Evolutionary conservation across 2,113 vertebrate genomes (phyloP).

Genomic region (Ammodytes marinus): DNA sequence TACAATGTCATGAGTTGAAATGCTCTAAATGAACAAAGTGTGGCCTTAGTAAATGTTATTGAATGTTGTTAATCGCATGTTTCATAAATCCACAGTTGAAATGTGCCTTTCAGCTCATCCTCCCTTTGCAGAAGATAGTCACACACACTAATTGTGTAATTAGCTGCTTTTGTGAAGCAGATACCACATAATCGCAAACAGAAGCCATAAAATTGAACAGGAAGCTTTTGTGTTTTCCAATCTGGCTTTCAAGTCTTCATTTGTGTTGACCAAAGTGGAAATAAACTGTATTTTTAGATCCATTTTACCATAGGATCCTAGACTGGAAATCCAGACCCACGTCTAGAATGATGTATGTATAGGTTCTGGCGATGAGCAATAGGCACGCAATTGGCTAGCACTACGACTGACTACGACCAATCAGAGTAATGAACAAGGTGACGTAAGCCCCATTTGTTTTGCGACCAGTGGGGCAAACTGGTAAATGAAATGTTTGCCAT

Average conservation of each 20-base stretch:
- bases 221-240: constrained; percentile 28
- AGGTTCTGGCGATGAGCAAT: no score
- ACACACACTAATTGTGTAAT: constrained; percentile 42
- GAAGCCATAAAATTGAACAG: constrained; percentile 15
- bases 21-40: constrained; percentile 7
- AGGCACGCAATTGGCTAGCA: no score
- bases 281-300: neutral
- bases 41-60: constrained; percentile 7
- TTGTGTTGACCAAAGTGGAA: constrained; percentile 13
- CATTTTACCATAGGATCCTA: neutral
- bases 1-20: neutral
- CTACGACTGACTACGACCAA: no score
- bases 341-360: no score
- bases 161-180: constrained; percentile 36
- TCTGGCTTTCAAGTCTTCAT: constrained; percentile 5
- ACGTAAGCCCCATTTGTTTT: no score
- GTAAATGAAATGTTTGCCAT: no score
- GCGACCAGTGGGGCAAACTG: no score
- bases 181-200: constrained; percentile 22
- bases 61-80: neutral
- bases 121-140: constrained; percentile 22
- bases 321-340: no score
- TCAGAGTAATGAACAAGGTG: no score
- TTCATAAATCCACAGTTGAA: constrained; percentile 24
- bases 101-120: constrained; percentile 27